Percentiles rank a stretch among this genome's conserved stretches.
These are phyloP conservation scores for Oncopodura yosiiana DNA, from an alignment of 1,140 invertebrate genomes.

Conservation along the genomic window DNA sequence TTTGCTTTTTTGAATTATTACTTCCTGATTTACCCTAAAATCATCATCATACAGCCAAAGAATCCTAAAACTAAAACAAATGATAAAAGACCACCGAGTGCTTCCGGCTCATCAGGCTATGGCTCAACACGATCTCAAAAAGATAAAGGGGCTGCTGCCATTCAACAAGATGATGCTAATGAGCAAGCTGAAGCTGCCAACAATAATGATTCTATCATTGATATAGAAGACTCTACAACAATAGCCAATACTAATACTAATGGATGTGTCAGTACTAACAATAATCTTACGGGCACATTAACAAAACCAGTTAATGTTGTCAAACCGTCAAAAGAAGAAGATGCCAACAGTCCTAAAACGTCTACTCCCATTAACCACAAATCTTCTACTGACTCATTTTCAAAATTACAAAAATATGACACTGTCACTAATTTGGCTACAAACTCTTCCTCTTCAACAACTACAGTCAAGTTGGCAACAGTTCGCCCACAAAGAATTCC, in stretches of 20 bases:
- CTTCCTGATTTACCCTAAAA: constrained; percentile 2
- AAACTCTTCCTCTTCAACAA: background rate
- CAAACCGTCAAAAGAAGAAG: constrained; percentile 25
- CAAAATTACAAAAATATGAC: background rate
- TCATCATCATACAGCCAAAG: background rate
- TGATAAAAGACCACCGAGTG: constrained; percentile 41
- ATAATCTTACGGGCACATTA: background rate
- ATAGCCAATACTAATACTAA: constrained; percentile 1
- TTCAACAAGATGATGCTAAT: constrained; percentile 3
- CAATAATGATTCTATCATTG: background rate
- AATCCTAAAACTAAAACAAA: constrained; percentile 6
- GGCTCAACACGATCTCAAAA: constrained; percentile 50
- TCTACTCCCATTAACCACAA: constrained; percentile 28
- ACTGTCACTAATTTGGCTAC: background rate
- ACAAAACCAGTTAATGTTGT: constrained; percentile 31
- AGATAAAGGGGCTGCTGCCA: constrained; percentile 23
- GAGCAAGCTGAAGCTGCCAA: background rate
- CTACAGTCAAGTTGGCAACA: constrained; percentile 28
- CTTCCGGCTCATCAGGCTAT: constrained; percentile 50
- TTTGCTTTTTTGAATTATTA: constrained; percentile 25
- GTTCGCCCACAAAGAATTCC: constrained; percentile 32
- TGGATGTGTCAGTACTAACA: background rate
- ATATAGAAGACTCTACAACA: background rate
- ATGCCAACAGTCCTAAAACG: constrained; percentile 19
- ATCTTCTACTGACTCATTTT: background rate